These are phyloP conservation scores for Perca flavescens DNA, from an alignment of 2,113 vertebrate species.

Conservation along the genomic window DNA sequence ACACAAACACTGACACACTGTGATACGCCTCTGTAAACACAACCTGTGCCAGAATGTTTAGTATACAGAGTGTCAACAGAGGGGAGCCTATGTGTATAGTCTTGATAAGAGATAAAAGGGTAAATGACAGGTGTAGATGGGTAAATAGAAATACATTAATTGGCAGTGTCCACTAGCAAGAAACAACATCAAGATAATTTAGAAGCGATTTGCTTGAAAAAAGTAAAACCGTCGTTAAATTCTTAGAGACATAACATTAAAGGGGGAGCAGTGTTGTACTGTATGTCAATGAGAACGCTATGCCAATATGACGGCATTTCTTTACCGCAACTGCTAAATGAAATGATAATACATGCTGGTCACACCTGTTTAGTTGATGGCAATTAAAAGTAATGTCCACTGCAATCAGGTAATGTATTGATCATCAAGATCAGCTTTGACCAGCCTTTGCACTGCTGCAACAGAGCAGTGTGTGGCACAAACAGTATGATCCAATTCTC, in stretches of 20 bases:
- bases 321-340: conserved; percentile 11
- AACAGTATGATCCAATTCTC: conserved; percentile 54
- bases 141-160: conserved; percentile 15
- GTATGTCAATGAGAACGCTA: conserved; percentile 4
- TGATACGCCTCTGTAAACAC: conserved; percentile 64
- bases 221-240: conserved; percentile 19
- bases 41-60: conserved; percentile 53
- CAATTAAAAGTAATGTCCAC: conserved; percentile 38
- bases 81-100: conserved; percentile 4
- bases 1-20: conserved; percentile 63
- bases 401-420: conserved; percentile 46
- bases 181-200: conserved; percentile 23
- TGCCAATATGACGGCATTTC: conserved; percentile 1
- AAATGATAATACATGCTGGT: conserved; percentile 35
- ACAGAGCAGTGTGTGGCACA: conserved; percentile 51
- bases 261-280: not conserved
- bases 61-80: conserved; percentile 26
- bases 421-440: conserved; percentile 50
- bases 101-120: conserved; percentile 30
- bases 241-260: conserved; percentile 15
- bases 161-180: conserved; percentile 6
- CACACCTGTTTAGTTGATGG: conserved; percentile 1
- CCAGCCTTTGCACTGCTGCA: conserved; percentile 33
- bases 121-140: conserved; percentile 24
- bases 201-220: not conserved